Evolutionary conservation across 2,113 vertebrate genomes (phyloP), one percentile per base, ranked within the genome.

Genomic region (Meleagris gallopavo): DNA sequence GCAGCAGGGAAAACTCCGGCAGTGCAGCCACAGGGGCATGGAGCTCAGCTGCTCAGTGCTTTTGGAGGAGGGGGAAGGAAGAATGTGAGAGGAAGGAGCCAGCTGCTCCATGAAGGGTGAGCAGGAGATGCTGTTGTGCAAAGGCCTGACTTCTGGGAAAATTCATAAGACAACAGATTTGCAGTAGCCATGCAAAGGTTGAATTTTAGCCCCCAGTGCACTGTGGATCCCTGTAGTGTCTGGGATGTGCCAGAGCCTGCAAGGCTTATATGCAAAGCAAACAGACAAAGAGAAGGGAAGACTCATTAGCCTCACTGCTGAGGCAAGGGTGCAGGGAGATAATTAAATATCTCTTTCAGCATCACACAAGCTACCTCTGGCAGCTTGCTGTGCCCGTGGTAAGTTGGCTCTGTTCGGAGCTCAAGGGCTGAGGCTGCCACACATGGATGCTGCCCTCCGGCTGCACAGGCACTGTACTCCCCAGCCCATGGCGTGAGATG

Each of bases 11-110:
- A 86, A 71, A 36, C n/a, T 69, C 66, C 1, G 0, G 43, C 46
- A 45, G n/a, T 0, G 0, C 1, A 34, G 55, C 50, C 0, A 0
- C 12, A 0, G 6, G 54, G 69, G 30, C 57, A 72, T 22, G 60
- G 62, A 74, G 55, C 64, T 92, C 78, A 87, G 77, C 74, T 73
- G 90, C 78, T 65, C 64, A 2, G 30, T 0, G 0, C 32, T 38
- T 45, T 7, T 14, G 0, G 3, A 29, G 54, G 12, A 82, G 67
- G 29, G 27, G 29, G 12, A 4, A 38, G 67, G 38, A 81, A 65
- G 57, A 72, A 18, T 2, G 0, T 6, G 19, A 82, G 34, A 36
- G 1, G 3, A 32, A 73, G 57, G 20, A 71, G 6, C 52, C 6
- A 13, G 67, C 57, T 81, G 80, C 25, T 72, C 9, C 61, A 70